These are phyloP conservation scores for Chloroceryle amazona DNA, from an alignment of 2,797 vertebrate genomes.

Conservation along the genomic window DNA sequence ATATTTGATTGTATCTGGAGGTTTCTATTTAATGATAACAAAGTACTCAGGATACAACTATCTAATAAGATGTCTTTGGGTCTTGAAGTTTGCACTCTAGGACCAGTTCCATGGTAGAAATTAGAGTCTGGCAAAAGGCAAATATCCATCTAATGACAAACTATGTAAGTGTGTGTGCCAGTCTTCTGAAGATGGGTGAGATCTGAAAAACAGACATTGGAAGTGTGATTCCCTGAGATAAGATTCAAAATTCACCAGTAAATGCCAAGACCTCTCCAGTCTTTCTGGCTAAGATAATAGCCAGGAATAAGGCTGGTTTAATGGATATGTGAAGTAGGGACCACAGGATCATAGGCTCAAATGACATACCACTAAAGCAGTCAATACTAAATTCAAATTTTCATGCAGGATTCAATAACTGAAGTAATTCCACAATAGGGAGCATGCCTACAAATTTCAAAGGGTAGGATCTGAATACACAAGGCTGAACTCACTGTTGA, in stretches of 20 bases:
- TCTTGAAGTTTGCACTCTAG: not conserved
- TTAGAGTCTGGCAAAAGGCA: not conserved
- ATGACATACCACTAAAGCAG: not conserved
- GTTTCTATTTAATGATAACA: not conserved
- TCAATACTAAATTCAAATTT: not conserved
- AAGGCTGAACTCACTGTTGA: not conserved
- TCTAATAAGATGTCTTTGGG: not conserved
- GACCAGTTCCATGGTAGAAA: not conserved
- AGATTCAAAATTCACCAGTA: not conserved
- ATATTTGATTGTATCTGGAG: not conserved
- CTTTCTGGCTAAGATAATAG: not conserved
- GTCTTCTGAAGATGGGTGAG: not conserved
- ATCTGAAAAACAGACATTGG: not conserved
- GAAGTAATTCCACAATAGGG: not conserved
- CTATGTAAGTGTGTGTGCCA: accelerated
- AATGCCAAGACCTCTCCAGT: not conserved
- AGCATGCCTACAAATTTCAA: not conserved
- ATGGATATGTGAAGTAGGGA: not conserved
- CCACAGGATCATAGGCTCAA: not conserved
- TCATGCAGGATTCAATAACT: not conserved
- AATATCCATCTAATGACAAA: not conserved
- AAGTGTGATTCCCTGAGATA: not conserved
- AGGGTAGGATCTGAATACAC: not conserved
- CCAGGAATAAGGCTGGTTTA: not conserved
- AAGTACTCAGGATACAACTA: not conserved